A percentile compares a stretch with the other conserved stretches of the same genome.
These are phyloP conservation scores for Semicossyphus pulcher DNA, from an alignment of 2,113 vertebrate genomes.

Conservation along the genomic window DNA sequence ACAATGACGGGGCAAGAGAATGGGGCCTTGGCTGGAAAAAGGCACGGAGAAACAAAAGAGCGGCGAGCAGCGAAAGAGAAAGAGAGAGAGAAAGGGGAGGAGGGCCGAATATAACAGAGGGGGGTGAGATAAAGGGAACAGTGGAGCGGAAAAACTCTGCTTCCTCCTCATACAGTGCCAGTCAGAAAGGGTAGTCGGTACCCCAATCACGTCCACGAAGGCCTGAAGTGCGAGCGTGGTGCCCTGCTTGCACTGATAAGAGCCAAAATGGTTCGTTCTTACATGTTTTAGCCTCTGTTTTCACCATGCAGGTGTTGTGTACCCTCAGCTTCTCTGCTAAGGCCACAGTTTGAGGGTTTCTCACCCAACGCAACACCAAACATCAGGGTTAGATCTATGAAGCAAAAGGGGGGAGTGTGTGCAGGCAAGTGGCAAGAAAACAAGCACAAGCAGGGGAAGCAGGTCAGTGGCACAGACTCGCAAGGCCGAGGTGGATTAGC, in stretches of 20 bases:
- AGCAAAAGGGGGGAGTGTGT: neutral
- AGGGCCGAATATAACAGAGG: conserved; percentile 55
- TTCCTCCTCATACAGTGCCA: conserved; percentile 59
- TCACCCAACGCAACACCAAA: conserved; percentile 23
- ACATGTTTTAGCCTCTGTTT: conserved; percentile 14
- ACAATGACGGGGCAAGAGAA: conserved; percentile 76
- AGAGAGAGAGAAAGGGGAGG: conserved; percentile 25
- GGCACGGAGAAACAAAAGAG: conserved; percentile 75
- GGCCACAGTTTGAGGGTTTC: conserved; percentile 15
- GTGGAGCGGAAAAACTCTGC: conserved; percentile 72
- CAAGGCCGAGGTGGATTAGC: conserved; percentile 51
- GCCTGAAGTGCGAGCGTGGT: conserved; percentile 59
- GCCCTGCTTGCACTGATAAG: conserved; percentile 56
- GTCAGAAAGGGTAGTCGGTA: conserved; percentile 36
- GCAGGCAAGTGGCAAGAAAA: conserved; percentile 2
- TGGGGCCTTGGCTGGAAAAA: conserved; percentile 73
- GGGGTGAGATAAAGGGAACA: conserved; percentile 72
- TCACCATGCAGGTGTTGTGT: conserved; percentile 18
- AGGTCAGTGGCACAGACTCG: conserved; percentile 60
- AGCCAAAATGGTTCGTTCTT: conserved; percentile 38
- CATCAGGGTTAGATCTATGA: conserved; percentile 12
- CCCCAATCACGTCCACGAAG: conserved; percentile 54
- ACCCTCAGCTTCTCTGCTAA: neutral
- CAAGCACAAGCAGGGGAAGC: conserved; percentile 23
- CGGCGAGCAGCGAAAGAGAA: conserved; percentile 46